Evolutionary conservation across 2,888 invertebrate genomes (phyloP).

Genomic region (Elmis aenea): DNA sequence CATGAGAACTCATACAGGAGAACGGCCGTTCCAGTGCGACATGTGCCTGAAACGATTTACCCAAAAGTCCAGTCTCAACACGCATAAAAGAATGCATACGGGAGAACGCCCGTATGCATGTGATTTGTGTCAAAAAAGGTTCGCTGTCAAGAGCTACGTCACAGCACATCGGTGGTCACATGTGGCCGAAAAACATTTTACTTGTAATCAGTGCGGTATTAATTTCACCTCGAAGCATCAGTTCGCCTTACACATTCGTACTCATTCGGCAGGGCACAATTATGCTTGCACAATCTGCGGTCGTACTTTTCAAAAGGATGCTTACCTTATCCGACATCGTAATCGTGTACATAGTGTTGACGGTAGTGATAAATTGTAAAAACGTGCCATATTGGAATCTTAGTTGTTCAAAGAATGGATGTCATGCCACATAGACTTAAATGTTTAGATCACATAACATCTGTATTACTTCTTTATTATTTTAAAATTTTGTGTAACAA

Average conservation of each 20-base stretch:
- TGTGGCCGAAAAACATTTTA: constrained; percentile 68
- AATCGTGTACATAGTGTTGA: constrained; percentile 62
- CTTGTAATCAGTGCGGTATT: constrained; percentile 68
- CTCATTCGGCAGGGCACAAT: constrained; percentile 63
- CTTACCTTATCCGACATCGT: constrained; percentile 73
- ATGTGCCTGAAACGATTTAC: constrained; percentile 73
- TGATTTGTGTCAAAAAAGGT: constrained; percentile 74
- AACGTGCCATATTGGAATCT: too few relatives aligned
- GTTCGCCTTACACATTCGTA: constrained; percentile 71
- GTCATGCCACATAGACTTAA: too few relatives aligned
- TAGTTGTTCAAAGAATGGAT: too few relatives aligned
- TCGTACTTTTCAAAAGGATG: constrained; percentile 69
- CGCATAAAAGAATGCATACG: constrained; percentile 76
- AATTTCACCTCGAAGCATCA: constrained; percentile 68
- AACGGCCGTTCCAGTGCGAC: constrained; percentile 70
- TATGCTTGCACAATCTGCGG: constrained; percentile 73
- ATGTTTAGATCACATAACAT: too few relatives aligned
- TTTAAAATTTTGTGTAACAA: too few relatives aligned
- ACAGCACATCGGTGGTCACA: constrained; percentile 78
- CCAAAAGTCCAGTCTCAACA: constrained; percentile 76
- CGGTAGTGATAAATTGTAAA: too few relatives aligned
- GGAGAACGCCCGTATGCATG: constrained; percentile 75
- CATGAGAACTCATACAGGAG: constrained; percentile 75
- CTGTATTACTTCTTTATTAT: too few relatives aligned
- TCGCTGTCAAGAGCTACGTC: constrained; percentile 76